Percentiles rank a stretch among this genome's conserved stretches.
Evolutionary conservation across 92 coral and sea anemone genomes (phyloP).

Genomic region (Pocillopora grandis): DNA sequence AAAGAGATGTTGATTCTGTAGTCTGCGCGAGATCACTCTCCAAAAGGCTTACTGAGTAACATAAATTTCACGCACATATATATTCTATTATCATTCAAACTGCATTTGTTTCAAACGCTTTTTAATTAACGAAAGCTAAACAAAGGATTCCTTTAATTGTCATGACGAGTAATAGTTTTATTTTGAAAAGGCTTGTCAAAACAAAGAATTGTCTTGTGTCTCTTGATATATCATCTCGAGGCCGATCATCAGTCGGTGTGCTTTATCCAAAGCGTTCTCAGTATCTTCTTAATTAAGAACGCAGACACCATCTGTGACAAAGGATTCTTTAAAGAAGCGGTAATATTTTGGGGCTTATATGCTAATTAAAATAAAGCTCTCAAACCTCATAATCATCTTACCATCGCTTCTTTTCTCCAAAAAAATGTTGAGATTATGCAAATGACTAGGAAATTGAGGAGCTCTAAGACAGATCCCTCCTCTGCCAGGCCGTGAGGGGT

Average conservation of each 20-base stretch:
- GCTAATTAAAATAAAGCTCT: no score
- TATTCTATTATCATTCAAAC: neutral
- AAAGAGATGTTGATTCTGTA: neutral
- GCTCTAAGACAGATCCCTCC: no score
- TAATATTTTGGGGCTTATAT: no score
- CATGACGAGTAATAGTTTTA: neutral
- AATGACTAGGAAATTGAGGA: no score
- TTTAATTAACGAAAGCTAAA: constrained; percentile 1
- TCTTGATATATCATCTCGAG: neutral
- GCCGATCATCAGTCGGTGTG: neutral
- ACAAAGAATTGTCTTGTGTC: neutral
- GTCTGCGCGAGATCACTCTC: neutral
- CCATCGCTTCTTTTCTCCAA: no score
- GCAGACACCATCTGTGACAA: no score
- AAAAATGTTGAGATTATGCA: no score
- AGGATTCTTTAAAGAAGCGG: no score
- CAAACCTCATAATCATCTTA: no score
- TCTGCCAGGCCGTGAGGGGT: no score
- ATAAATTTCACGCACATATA: neutral
- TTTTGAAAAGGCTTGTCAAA: neutral
- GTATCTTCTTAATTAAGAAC: no score
- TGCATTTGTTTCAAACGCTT: neutral
- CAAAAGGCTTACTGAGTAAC: neutral
- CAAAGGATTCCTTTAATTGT: neutral
- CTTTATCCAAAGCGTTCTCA: no score